These are phyloP conservation scores for Capreolus pygargus DNA, from an alignment of 2,113 vertebrate species.

Conservation along the genomic window DNA sequence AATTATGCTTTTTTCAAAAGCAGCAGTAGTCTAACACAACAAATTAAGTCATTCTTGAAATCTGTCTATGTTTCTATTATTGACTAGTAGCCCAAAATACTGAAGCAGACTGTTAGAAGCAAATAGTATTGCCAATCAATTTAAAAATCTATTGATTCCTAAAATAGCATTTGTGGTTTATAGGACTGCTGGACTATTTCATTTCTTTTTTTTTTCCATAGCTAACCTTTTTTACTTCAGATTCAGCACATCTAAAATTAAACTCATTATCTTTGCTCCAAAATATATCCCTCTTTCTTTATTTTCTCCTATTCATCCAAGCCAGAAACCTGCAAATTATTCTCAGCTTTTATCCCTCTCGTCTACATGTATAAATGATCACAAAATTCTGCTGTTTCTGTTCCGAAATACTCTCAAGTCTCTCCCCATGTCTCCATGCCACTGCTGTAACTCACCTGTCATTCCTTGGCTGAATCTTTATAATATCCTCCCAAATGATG, in stretches of 20 bases:
- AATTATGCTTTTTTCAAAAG: conserved; percentile 19
- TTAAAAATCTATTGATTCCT: conserved; percentile 26
- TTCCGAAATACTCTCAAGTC: not conserved
- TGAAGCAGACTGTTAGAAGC: not conserved
- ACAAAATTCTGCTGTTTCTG: not conserved
- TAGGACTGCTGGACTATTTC: not conserved
- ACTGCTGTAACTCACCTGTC: rapidly evolving
- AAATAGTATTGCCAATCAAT: conserved; percentile 4
- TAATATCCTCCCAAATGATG: not conserved
- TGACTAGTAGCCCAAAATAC: conserved; percentile 5
- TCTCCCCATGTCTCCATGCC: not conserved
- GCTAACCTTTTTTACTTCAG: not conserved
- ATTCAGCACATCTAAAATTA: conserved; percentile 4
- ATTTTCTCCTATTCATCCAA: not conserved
- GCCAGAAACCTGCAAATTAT: not conserved
- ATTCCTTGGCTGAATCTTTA: not conserved
- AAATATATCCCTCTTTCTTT: not conserved
- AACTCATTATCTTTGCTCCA: not conserved
- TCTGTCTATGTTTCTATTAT: conserved; percentile 33
- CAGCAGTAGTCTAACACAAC: conserved; percentile 7
- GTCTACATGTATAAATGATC: not conserved
- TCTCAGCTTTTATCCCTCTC: not conserved
- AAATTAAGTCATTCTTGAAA: conserved; percentile 41
- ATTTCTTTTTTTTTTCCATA: not conserved
- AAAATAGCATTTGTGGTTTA: conserved; percentile 8